Base-by-base conservation (phyloP, 2,888 invertebrate species). In the Fragum whitleyi region DNA sequence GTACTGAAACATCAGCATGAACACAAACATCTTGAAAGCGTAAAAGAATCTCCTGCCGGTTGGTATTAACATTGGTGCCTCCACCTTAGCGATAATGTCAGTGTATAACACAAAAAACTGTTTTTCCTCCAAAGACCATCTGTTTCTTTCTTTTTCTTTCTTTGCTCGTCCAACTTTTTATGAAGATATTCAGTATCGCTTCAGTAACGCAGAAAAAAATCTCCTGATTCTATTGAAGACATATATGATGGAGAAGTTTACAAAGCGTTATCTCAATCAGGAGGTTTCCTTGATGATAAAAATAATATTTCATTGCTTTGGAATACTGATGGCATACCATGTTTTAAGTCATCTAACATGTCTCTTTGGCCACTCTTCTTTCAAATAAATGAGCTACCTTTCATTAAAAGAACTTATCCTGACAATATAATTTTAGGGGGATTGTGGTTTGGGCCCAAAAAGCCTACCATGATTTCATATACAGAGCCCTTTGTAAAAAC, bases 301-400 rank as follows among this genome's bases (percentile, higher is more conserved):
- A 6, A 32, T 9, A 62, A 62, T 16, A 9, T 62, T 14, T 62
- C 62, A 7, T 21, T 62, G 5, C 9, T 62, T 3, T 62, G 62
- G 62, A 62, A 62, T 62, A 62, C 62, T 29, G 62, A 62, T 62
- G 62, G 62, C 28, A 36, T 29, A 29, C 62, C 62, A 7, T 62
- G 62, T 21, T 62, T 62, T 32, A 62, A 62, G n/a, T 62, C 62
- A 3, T 62, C 62, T 29, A 62, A 62, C 21, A 9, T 62, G 62
- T 62, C 62, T 67, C 47, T 67, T 23, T 67, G 67, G 42, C 67
- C 65, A 36, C 65, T 65, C 11, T 65, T 74, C 21, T 76, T 76
- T 47, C 69, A 61, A 61, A 69, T 76, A 29, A 76, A 76, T 69
- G 76, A 76, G 61, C 32, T 76, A 6, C 69, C 59, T 11, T 76